These are phyloP conservation scores for Morpho helenor DNA, from an alignment of 2,888 invertebrate genomes.

Conservation along the genomic window DNA sequence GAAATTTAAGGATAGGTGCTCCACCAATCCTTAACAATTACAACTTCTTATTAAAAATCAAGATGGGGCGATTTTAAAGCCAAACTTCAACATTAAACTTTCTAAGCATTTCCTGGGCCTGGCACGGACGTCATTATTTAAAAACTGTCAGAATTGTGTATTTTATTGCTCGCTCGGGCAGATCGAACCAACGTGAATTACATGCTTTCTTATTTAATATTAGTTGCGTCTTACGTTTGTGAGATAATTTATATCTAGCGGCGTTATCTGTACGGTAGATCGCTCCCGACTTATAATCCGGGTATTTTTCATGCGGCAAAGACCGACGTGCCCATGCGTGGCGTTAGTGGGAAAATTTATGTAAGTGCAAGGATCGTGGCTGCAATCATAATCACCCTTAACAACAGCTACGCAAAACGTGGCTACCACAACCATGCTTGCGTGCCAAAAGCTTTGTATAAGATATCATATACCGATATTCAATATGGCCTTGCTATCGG, in stretches of 20 bases:
- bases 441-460: slow-evolving; percentile 27
- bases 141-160: slow-evolving; percentile 76
- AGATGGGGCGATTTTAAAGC: slow-evolving; percentile 53
- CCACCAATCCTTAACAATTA: slow-evolving; percentile 21
- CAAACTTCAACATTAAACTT: slow-evolving; percentile 55
- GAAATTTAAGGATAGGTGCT: slow-evolving; percentile 8
- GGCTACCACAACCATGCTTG: slow-evolving; percentile 14
- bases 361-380: slow-evolving; percentile 51
- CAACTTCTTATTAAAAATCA: slow-evolving; percentile 46
- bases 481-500: slow-evolving; percentile 31
- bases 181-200: slow-evolving; percentile 73
- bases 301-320: slow-evolving; percentile 72
- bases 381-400: slow-evolving; percentile 50
- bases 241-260: slow-evolving; percentile 72
- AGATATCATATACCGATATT: slow-evolving; percentile 38
- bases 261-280: slow-evolving; percentile 67
- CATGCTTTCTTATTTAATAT: slow-evolving; percentile 78
- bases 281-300: slow-evolving; percentile 75
- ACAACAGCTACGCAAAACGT: slow-evolving; percentile 12
- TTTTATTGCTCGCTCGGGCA: slow-evolving; percentile 66
- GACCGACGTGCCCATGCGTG: slow-evolving; percentile 43
- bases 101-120: slow-evolving; percentile 67
- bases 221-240: slow-evolving; percentile 73
- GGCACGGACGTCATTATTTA: slow-evolving; percentile 74
- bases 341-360: slow-evolving; percentile 62